These are phyloP conservation scores for Diploscapter pachys DNA, from an alignment of 1,140 invertebrate species.

Conservation along the genomic window DNA sequence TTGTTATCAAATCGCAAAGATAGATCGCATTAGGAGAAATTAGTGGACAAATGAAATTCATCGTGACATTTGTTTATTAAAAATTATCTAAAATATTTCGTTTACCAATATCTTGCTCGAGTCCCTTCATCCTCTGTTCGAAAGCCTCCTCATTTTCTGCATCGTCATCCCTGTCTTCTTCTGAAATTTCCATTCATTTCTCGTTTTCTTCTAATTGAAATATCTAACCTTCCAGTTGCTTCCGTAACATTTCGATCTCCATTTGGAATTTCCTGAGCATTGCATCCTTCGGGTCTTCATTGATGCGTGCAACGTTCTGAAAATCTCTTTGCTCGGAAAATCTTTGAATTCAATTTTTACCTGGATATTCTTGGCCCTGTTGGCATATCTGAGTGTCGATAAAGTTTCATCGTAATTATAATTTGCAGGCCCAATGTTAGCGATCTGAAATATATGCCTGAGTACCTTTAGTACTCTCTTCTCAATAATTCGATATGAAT, in stretches of 20 bases:
- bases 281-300: constrained; percentile 86
- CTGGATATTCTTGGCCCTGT: constrained; percentile 93
- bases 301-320: constrained; percentile 62
- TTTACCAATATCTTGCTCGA: constrained; percentile 44
- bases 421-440: constrained; percentile 90
- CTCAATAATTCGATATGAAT: too few species aligned
- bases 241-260: constrained; percentile 86
- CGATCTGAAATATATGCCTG: constrained; percentile 66
- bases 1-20: too few species aligned
- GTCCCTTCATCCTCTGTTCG: constrained; percentile 50
- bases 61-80: too few species aligned
- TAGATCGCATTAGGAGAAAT: too few species aligned
- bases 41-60: too few species aligned
- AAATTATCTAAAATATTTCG: neutral
- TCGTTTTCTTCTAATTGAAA: constrained; percentile 21
- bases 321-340: constrained; percentile 80
- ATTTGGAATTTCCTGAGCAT: constrained; percentile 88
- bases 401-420: constrained; percentile 96
- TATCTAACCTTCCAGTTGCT: constrained; percentile 70
- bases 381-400: constrained; percentile 91
- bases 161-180: constrained; percentile 45
- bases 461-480: constrained; percentile 24
- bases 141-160: constrained; percentile 58
- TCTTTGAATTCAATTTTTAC: constrained; percentile 65
- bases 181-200: constrained; percentile 23